Evolutionary conservation across 2,797 vertebrate genomes (phyloP), one percentile per base, ranked within the genome.

Genomic region (Pseudopleuronectes americanus): DNA sequence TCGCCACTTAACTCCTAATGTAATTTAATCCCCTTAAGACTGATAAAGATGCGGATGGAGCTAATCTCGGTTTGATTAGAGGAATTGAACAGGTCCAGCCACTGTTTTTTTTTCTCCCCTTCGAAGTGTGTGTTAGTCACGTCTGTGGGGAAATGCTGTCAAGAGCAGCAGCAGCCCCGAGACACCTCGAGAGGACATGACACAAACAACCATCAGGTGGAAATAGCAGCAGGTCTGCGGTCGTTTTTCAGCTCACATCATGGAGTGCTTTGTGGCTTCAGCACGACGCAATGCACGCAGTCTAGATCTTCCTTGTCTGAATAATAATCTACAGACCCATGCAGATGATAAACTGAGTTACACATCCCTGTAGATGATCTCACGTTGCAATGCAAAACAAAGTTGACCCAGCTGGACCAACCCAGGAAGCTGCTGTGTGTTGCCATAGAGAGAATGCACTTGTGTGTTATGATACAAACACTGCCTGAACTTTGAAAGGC

Each of bases 1-100:
- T 1, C 43, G 1, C 36, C 64, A 72, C 45, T 74, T 83, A 68
- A 74, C 51, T 65, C 64, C 57, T 45, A 57, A 3, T 77, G 68
- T 75, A 19, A 80, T 87, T 85, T 82, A 87, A 89, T 89, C 87
- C 82, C 4, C 47, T 86, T 89, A 84, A 75, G 48, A 73, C 66
- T 0, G 4, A 58, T 54, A 57, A 54, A 23, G 21, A 73, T 13
- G 47, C 19, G 12, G 10, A n/a, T 63, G 43, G 10, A n/a, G 68
- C 41, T 83, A 76, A 80, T 88, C 80, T 79, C 28, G 3, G 59
- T 64, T 74, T 73, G 31, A 16, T 57, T 69, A 55, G 8, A 6
- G 38, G 14, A 14, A 24, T 52, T 36, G 6, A 31, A 23, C 57
- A 58, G n/a, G 45, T 66, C 54, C 24, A 6, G 38, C 49, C 24